Conservation (phyloP, 2,797 vertebrate genomes). For the Falco rusticolus region DNA sequence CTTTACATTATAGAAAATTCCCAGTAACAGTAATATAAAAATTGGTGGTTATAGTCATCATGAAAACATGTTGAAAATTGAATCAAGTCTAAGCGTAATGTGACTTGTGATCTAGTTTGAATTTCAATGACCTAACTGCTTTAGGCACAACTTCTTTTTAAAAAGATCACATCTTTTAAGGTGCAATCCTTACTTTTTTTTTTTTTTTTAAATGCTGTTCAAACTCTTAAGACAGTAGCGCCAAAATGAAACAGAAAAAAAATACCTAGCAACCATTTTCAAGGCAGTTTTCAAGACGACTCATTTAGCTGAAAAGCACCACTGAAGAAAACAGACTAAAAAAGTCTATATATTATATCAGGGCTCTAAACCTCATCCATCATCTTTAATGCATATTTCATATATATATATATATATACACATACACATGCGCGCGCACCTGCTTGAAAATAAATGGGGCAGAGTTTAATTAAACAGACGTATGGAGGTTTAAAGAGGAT, state of each 20-base stretch:
- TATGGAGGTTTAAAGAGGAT: constrained; percentile 64
- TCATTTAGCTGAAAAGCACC: constrained; percentile 64
- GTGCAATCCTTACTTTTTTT: constrained; percentile 29
- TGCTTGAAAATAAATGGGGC: constrained; percentile 70
- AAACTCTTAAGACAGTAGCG: constrained; percentile 24
- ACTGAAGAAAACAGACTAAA: constrained; percentile 73
- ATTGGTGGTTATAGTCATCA: constrained; percentile 48
- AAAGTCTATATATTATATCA: constrained; percentile 42
- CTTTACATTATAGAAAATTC: constrained; percentile 63
- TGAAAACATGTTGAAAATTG: constrained; percentile 74
- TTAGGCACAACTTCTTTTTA: constrained; percentile 15
- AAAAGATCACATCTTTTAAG: constrained; percentile 29
- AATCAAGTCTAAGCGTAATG: constrained; percentile 62
- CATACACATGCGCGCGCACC: constrained; percentile 64
- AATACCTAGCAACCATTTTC: constrained; percentile 60
- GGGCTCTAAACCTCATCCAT: constrained; percentile 72
- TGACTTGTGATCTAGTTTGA: constrained; percentile 61
- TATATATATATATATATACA: constrained; percentile 28
- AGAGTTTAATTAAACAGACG: constrained; percentile 65
- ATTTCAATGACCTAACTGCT: constrained; percentile 50
- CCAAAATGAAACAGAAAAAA: constrained; percentile 36
- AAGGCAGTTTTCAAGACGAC: constrained; percentile 73
- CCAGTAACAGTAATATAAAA: constrained; percentile 54
- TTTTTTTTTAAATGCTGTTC: background rate
- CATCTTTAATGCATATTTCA: constrained; percentile 73